Percentiles rank a stretch among this genome's conserved stretches.
Conservation (phyloP, 2,113 vertebrate species). For the Sus scrofa region T2T-Sscrofa CM000830.6:117385501-117386000, state of each 20-base stretch:
- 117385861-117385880: not conserved
- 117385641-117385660: not conserved
- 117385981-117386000: not conserved
- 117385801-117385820: not conserved
- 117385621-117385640: not conserved
- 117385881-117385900: not conserved
- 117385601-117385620: slow-evolving; percentile 48
- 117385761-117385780: not conserved
- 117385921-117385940: not conserved
- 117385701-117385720: not conserved
- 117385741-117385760: not conserved
- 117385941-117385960: slow-evolving; percentile 2
- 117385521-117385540: not conserved
- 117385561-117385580: slow-evolving; percentile 14
- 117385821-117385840: not conserved
- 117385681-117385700: not conserved
- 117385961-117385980: not conserved
- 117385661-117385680: not conserved
- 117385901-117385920: not conserved
- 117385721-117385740: slow-evolving; percentile 4
- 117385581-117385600: not conserved
- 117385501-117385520: slow-evolving; percentile 34
- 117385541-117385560: not conserved
- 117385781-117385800: slow-evolving; percentile 29
- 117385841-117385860: slow-evolving; percentile 17